Conservation (phyloP, 2,797 vertebrate genomes). For the Eulemur mongoz region DNA sequence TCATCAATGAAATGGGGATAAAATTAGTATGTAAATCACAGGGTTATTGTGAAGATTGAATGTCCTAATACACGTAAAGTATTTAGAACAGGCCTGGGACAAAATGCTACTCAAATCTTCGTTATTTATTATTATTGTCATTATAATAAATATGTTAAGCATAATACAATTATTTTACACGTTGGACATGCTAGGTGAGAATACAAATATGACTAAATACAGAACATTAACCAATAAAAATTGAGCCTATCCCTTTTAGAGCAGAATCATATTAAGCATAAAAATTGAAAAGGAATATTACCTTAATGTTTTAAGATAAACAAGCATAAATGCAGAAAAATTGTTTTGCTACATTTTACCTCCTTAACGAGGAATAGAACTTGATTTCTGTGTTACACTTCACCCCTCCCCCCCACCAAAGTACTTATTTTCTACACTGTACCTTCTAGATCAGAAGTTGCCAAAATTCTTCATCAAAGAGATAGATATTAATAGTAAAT, state of each 20-base stretch:
- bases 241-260: neutral
- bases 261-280: neutral
- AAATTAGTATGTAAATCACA: neutral
- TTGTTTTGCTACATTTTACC: neutral
- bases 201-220: neutral
- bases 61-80: neutral
- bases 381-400: neutral
- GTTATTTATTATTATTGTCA: neutral
- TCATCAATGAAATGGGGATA: neutral
- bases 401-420: neutral
- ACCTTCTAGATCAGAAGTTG: neutral
- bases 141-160: neutral
- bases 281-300: neutral
- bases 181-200: neutral
- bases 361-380: neutral
- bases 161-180: neutral
- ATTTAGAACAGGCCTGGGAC: neutral
- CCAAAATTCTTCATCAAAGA: neutral
- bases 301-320: neutral
- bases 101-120: neutral
- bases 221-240: slow-evolving; percentile 10
- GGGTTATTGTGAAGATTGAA: neutral
- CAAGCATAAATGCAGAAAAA: neutral
- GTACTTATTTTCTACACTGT: neutral
- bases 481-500: neutral